These are phyloP conservation scores for Eupithecia subfuscata DNA, from an alignment of 2,888 invertebrate species.

Conservation along the genomic window DNA sequence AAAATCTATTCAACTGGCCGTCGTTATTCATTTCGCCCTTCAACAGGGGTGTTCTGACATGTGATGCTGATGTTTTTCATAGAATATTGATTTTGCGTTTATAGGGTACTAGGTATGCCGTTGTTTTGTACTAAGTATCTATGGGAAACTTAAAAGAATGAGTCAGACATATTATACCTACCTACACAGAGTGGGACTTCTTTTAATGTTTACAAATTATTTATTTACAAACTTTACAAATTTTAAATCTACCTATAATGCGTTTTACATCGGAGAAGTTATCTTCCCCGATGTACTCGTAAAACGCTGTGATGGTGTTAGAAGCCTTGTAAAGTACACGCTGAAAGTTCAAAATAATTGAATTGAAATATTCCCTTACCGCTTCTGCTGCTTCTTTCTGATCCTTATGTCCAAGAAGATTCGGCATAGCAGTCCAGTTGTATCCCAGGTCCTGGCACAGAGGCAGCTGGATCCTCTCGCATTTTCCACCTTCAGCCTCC, in stretches of 20 bases:
- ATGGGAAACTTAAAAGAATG: neutral
- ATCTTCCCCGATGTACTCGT: neutral
- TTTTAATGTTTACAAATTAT: neutral
- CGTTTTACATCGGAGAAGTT: too few relatives aligned
- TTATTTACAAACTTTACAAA: neutral
- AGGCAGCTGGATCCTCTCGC: slow-evolving; percentile 91
- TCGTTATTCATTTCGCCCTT: slow-evolving; percentile 58
- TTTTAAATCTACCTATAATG: too few relatives aligned
- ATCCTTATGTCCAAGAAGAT: slow-evolving; percentile 91
- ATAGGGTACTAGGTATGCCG: slow-evolving; percentile 15
- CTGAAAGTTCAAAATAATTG: neutral
- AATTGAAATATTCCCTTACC: slow-evolving; percentile 80
- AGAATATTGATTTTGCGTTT: slow-evolving; percentile 39
- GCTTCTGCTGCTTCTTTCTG: slow-evolving; percentile 92
- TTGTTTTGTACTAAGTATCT: slow-evolving; percentile 22
- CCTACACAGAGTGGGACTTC: neutral
- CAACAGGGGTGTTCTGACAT: slow-evolving; percentile 47
- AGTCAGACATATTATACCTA: neutral
- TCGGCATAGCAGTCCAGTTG: slow-evolving; percentile 94
- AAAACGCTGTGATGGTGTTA: neutral
- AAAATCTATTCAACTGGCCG: slow-evolving; percentile 61
- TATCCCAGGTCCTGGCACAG: slow-evolving; percentile 93
- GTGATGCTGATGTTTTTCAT: slow-evolving; percentile 17
- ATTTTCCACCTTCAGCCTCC: slow-evolving; percentile 83
- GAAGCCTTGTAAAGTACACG: neutral